Conservation (phyloP, 2,797 vertebrate species). For the Zalophus californianus region DNA sequence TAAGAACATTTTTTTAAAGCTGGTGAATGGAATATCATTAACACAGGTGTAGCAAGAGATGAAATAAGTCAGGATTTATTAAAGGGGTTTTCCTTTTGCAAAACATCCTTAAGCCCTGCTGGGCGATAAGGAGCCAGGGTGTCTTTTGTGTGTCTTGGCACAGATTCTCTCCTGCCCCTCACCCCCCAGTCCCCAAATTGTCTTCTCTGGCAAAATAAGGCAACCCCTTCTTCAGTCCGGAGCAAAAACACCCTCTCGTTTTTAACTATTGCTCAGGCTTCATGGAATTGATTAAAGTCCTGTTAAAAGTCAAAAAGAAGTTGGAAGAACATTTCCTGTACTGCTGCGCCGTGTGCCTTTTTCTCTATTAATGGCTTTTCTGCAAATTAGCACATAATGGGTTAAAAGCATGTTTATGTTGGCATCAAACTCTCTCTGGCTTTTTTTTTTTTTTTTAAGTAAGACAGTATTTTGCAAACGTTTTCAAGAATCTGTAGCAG, state of each 20-base stretch:
- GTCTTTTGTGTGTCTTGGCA: slow-evolving; percentile 43
- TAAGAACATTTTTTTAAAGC: slow-evolving; percentile 25
- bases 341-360: slow-evolving; percentile 71
- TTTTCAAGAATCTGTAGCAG: slow-evolving; percentile 88
- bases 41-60: neutral
- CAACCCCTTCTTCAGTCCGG: slow-evolving; percentile 82
- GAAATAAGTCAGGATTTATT: slow-evolving; percentile 16
- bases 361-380: slow-evolving; percentile 87
- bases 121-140: neutral
- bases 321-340: slow-evolving; percentile 88
- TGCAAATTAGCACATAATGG: slow-evolving; percentile 90
- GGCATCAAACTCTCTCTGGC: slow-evolving; percentile 85
- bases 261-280: slow-evolving; percentile 82
- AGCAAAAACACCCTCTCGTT: slow-evolving; percentile 76
- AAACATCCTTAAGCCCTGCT: slow-evolving; percentile 35
- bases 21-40: neutral
- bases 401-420: slow-evolving; percentile 91
- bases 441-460: slow-evolving; percentile 83
- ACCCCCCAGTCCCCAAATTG: neutral
- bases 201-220: slow-evolving; percentile 78
- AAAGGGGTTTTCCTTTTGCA: neutral
- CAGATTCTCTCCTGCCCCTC: neutral
- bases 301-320: slow-evolving; percentile 85
- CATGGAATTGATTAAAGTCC: slow-evolving; percentile 89
- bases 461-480: slow-evolving; percentile 89